Evolutionary conservation across 1,140 invertebrate genomes (phyloP).

Genomic region (Lamellibrachia luymesi): DNA sequence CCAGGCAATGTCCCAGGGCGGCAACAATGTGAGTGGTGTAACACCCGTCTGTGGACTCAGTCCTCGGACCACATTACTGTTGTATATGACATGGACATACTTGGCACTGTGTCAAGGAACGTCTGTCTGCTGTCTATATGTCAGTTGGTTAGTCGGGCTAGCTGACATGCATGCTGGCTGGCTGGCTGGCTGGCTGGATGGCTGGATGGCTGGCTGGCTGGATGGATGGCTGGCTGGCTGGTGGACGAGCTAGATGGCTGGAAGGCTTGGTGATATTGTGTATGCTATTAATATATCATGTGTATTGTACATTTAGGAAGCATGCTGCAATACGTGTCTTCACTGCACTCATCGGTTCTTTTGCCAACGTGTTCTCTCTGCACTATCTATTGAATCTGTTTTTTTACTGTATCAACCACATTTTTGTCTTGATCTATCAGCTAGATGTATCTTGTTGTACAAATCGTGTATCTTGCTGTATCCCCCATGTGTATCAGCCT

Average conservation of each 20-base stretch:
- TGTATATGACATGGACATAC: neutral
- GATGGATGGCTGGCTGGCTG: too few species aligned
- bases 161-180: too few species aligned
- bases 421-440: neutral
- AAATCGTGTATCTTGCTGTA: neutral
- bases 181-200: too few species aligned
- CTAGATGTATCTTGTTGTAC: neutral
- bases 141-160: too few species aligned
- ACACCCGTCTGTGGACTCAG: neutral
- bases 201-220: too few species aligned
- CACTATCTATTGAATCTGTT: neutral
- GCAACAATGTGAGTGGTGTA: constrained; percentile 55
- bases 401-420: neutral
- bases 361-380: neutral
- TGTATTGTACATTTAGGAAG: neutral
- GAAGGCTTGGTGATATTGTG: neutral
- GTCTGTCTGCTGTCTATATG: neutral
- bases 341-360: neutral
- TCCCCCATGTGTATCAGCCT: too few species aligned
- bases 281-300: neutral
- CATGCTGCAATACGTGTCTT: neutral
- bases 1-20: constrained; percentile 36
- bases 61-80: neutral
- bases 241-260: too few species aligned
- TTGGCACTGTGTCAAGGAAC: neutral